phyloP scores from a whole-genome alignment of 2,888 invertebrate species.

The Andricus curvator region DNA sequence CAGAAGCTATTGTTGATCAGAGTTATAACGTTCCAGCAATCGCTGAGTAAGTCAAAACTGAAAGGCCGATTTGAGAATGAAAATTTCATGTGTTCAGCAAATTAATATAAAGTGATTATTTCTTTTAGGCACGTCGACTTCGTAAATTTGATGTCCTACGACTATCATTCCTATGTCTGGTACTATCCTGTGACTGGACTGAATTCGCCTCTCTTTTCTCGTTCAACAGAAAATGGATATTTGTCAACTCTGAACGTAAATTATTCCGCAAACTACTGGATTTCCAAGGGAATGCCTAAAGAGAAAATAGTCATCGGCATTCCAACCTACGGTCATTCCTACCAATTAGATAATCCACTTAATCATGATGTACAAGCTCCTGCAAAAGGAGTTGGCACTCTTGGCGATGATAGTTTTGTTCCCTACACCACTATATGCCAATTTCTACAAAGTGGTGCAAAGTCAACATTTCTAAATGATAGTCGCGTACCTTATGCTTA shows the following conservation, averaged over 20 bases:
- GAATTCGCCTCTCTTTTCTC: conserved; percentile 89
- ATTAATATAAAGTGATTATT: conserved; percentile 25
- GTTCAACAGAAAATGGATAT: conserved; percentile 82
- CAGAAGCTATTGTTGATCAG: conserved; percentile 85
- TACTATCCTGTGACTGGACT: conserved; percentile 90
- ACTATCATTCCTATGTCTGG: conserved; percentile 89
- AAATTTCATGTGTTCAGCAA: background rate
- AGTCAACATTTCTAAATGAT: conserved; percentile 83
- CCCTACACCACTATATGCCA: conserved; percentile 85
- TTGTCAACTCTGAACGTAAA: conserved; percentile 89
- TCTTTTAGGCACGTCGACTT: conserved; percentile 86
- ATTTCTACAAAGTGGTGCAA: conserved; percentile 82
- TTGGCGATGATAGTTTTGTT: conserved; percentile 86
- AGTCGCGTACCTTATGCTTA: conserved; percentile 89
- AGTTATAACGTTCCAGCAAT: conserved; percentile 90
- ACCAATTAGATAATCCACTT: conserved; percentile 83
- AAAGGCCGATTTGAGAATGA: background rate
- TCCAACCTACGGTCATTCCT: conserved; percentile 90
- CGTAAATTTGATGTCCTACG: conserved; percentile 95
- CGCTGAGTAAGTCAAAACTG: conserved; percentile 81
- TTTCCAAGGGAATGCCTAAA: conserved; percentile 86
- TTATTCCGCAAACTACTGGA: conserved; percentile 89
- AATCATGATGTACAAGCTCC: conserved; percentile 87
- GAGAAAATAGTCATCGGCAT: conserved; percentile 91
- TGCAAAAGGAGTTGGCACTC: conserved; percentile 84